These are phyloP conservation scores for Caenorhabditis wallacei DNA, from an alignment of 2,888 invertebrate species.

Conservation along the genomic window DNA sequence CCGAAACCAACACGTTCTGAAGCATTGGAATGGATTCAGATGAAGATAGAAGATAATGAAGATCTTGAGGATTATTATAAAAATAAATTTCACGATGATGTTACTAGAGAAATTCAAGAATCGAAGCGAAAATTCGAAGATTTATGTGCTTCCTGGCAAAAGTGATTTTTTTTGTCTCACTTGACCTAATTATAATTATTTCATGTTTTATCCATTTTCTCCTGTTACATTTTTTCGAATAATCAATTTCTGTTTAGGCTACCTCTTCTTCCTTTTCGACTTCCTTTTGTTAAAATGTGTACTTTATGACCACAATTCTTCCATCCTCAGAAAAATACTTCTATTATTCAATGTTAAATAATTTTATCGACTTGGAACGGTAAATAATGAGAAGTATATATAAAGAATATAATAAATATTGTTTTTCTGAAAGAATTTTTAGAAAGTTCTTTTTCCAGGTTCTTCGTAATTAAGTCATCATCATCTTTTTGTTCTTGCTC, in stretches of 20 bases:
- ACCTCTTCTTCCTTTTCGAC: not conserved
- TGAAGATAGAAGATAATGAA: slow-evolving; percentile 1
- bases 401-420: too few relatives aligned
- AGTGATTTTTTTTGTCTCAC: not conserved
- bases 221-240: not conserved
- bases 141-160: slow-evolving; percentile 19
- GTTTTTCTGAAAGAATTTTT: too few relatives aligned
- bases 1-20: slow-evolving; percentile 37
- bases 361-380: not conserved
- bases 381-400: not conserved
- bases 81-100: slow-evolving; percentile 15
- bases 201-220: slow-evolving; percentile 7
- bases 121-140: slow-evolving; percentile 33
- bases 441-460: too few relatives aligned
- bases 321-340: not conserved
- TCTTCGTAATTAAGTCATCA: too few relatives aligned
- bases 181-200: slow-evolving; percentile 1
- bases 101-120: slow-evolving; percentile 18
- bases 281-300: slow-evolving; percentile 7
- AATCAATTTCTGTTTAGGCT: not conserved
- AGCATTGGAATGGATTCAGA: slow-evolving; percentile 43
- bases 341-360: not conserved
- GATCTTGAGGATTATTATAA: slow-evolving; percentile 15
- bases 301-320: not conserved
- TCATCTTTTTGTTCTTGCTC: too few relatives aligned